Base-by-base conservation (phyloP, 2,113 vertebrate genomes). In the Xenus cinereus region DNA sequence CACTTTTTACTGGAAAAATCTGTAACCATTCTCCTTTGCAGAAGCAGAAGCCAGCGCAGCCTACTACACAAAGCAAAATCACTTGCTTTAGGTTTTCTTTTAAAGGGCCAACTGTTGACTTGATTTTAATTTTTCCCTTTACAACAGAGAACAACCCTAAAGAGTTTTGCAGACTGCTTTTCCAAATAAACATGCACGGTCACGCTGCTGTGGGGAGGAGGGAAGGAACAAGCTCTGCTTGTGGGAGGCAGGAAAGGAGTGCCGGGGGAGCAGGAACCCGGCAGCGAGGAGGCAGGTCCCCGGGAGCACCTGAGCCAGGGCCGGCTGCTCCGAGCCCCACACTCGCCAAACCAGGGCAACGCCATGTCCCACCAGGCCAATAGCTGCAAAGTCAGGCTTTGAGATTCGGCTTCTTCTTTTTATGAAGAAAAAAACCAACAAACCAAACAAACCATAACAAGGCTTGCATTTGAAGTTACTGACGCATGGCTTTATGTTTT, bases 121-220 rank as follows among this genome's bases (percentile, higher is more conserved):
- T 56, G 32, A n/a, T 78, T 92, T 88, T 56, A 24, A 59, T 79
- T 93, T 95, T 60, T 0, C 67, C n/a, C 27, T 20, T 84, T 78
- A 72, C 56, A 75, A 86, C 30, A 69, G 62, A 79, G 59, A 86
- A 41, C 48, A 77, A 27, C 15, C 45, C 72, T 74, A 24, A 89
- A 72, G 75, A 89, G 73, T 82, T 95, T 62, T 87, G 85, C 88
- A 93, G 86, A 43, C 32, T 3, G 66, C 60, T 84, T 90, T 88
- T 95, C 53, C 72, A 93, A 93, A 96, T 46, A 96, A 96, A 94
- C 69, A 91, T 4, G 5, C 46, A 28, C 11, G 0, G 5, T 90
- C 81, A 62, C 1, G 15, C 50, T 83, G 78, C 54, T 53, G 48
- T 51, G 54, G n/a, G 37, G 81, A 93, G 76, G 51, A 72, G 87